phyloP scores from a whole-genome alignment of 2,113 vertebrate genomes.

The Tachycineta bicolor region DNA sequence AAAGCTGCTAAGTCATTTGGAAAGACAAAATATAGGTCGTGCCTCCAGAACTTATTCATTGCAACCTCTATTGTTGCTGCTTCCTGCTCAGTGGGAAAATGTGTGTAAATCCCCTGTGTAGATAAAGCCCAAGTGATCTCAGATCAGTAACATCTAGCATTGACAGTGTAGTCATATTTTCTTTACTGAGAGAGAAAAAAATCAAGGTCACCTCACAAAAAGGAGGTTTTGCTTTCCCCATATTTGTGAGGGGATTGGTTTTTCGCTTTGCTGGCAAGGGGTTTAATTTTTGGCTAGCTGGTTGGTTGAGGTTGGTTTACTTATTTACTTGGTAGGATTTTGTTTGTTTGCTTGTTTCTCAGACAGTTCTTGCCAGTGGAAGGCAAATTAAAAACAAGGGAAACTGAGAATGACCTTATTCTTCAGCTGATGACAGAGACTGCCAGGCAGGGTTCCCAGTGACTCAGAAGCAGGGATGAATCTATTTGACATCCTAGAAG shows the following conservation, averaged over 20 bases:
- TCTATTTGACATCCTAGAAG: not conserved
- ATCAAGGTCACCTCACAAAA: not conserved
- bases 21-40: constrained; percentile 2
- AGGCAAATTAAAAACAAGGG: not conserved
- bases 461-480: not conserved
- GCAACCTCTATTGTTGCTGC: not conserved
- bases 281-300: not conserved
- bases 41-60: not conserved
- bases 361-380: not conserved
- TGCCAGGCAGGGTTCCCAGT: not conserved
- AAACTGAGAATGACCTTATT: not conserved
- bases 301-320: not conserved
- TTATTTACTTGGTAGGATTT: not conserved
- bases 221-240: not conserved
- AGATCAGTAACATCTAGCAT: not conserved
- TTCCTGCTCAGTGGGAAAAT: not conserved
- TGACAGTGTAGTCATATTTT: not conserved
- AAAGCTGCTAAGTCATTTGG: not conserved
- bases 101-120: not conserved
- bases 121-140: not conserved
- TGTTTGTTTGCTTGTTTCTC: not conserved
- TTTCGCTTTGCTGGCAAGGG: not conserved
- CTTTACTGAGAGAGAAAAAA: not conserved
- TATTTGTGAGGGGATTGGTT: not conserved
- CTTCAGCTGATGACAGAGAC: constrained; percentile 2